phyloP scores from a whole-genome alignment of 92 coral and sea anemone species.

The Bergia puertoricense region DNA sequence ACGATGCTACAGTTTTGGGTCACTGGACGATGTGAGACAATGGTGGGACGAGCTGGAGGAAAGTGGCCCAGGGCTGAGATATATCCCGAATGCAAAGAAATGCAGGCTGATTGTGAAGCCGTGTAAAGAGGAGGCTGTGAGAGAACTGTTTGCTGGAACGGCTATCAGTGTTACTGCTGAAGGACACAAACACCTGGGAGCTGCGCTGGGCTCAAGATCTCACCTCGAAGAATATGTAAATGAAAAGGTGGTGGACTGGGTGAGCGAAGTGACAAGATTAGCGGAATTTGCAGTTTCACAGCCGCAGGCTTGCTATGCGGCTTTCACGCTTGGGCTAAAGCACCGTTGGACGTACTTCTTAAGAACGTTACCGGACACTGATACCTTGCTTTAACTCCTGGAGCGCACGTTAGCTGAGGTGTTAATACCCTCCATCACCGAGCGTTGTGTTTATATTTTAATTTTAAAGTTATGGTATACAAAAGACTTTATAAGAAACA shows the following conservation, averaged over 20 bases:
- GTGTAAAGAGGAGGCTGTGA: conserved; percentile 44
- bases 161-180: conserved; percentile 54
- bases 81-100: conserved; percentile 52
- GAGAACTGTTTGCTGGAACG: conserved; percentile 42
- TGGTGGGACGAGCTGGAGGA: conserved; percentile 63
- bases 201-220: conserved; percentile 55
- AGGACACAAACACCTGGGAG: conserved; percentile 69
- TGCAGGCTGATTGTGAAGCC: conserved; percentile 51
- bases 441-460: no score
- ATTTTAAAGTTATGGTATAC: no score
- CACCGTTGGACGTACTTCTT: conserved; percentile 51
- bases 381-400: no score
- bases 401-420: no score
- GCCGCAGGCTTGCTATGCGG: conserved; percentile 55
- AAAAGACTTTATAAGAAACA: no score
- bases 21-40: conserved; percentile 38
- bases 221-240: conserved; percentile 53
- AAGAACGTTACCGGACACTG: no score
- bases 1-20: conserved; percentile 1
- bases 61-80: conserved; percentile 50
- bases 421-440: no score
- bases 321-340: conserved; percentile 44
- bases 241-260: conserved; percentile 45
- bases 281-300: conserved; percentile 49
- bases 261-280: conserved; percentile 38